phyloP scores from a whole-genome alignment of 2,888 invertebrate genomes.

The Agonopterix heracliana region DNA sequence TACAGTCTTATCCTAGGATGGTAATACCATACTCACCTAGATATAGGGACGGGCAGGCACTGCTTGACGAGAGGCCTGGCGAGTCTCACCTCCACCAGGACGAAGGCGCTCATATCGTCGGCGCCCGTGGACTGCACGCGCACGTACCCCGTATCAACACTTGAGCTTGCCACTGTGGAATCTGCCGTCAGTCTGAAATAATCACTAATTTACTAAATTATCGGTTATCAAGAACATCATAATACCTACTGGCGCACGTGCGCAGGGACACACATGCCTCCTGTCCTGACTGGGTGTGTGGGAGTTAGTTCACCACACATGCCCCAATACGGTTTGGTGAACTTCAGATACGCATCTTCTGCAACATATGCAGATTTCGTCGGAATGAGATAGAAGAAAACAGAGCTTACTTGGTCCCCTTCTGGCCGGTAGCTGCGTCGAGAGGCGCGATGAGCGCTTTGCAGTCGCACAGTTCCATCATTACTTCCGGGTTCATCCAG shows the following conservation, averaged over 20 bases:
- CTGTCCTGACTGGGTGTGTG: no score
- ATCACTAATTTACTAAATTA: no score
- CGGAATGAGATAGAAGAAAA: background rate
- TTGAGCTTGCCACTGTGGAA: conserved; percentile 26
- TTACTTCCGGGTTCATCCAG: conserved; percentile 39
- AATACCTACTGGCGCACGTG: no score
- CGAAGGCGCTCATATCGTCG: conserved; percentile 46
- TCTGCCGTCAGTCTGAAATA: conserved; percentile 11
- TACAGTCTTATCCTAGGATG: no score
- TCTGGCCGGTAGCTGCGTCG: conserved; percentile 29
- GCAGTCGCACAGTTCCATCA: conserved; percentile 44
- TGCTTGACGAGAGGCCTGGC: conserved; percentile 37
- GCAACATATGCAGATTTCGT: no score
- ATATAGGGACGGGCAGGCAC: conserved; percentile 36
- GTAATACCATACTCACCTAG: conserved; percentile 18
- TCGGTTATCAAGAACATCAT: background rate
- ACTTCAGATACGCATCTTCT: no score
- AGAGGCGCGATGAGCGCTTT: conserved; percentile 34
- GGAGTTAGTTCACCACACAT: no score
- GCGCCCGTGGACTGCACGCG: conserved; percentile 33
- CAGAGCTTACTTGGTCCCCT: conserved; percentile 26
- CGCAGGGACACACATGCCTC: no score
- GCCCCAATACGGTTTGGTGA: no score
- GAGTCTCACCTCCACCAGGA: conserved; percentile 49
- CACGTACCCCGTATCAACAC: conserved; percentile 4